These are phyloP conservation scores for Centropristis striata DNA, from an alignment of 2,113 vertebrate species.

Conservation along the genomic window DNA sequence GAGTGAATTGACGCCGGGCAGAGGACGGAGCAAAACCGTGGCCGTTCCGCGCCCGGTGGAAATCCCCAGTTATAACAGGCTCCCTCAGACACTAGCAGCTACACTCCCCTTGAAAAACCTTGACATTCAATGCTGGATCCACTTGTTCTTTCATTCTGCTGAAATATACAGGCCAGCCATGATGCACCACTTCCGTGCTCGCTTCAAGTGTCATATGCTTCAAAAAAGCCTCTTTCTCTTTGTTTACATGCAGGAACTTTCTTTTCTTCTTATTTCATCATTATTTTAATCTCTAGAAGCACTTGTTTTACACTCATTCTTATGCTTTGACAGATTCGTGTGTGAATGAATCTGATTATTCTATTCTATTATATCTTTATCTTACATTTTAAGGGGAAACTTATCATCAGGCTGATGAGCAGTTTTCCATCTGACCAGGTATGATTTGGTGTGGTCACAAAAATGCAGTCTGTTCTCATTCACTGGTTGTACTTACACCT, in stretches of 20 bases:
- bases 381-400: no score
- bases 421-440: not conserved
- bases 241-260: not conserved
- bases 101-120: conserved; percentile 5
- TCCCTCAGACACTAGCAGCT: not conserved
- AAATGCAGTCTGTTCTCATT: no score
- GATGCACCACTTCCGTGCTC: conserved; percentile 23
- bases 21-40: no score
- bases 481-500: no score
- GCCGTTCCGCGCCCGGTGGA: no score
- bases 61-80: conserved; percentile 1
- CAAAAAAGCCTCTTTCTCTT: conserved; percentile 1
- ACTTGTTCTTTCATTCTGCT: conserved; percentile 20
- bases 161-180: not conserved
- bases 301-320: not conserved
- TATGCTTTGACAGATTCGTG: not conserved
- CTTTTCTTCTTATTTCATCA: no score
- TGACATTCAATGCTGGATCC: conserved; percentile 22
- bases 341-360: not conserved
- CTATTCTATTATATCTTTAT: no score
- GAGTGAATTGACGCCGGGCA: no score
- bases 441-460: no score
- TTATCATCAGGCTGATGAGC: not conserved
- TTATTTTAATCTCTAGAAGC: not conserved
- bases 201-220: conserved; percentile 9